Base-by-base conservation (phyloP, 2,113 vertebrate species). In the Platysternon megacephalum region DNA sequence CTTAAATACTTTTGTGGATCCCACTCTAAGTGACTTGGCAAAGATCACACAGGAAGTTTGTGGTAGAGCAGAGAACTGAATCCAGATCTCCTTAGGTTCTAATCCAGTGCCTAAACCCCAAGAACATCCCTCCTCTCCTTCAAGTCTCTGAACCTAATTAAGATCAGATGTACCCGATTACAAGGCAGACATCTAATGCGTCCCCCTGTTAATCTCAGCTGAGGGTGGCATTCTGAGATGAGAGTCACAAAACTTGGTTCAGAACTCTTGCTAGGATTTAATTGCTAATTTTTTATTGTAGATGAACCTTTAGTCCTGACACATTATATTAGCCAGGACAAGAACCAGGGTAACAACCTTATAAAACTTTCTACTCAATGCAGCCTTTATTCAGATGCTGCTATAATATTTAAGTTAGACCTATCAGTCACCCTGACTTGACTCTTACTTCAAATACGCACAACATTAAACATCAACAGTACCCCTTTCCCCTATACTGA, bases 241-340 rank as follows among this genome's bases (percentile, higher is more conserved):
- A 95, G 39, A 74, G 6, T 76, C 9, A 3, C 49, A 72, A 35
- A 65, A 65, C 24, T 79, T 86, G 42, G 48, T 44, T 82, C 90
- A 91, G 44, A 94, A n/a, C 28, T 35, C 91, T 91, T 93, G 19
- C 83, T 89, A 17, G 68, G 42, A 79, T 39, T 94, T 87, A 61
- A 84, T 48, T 86, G 35, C 51, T 89, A 89, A 26, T 24, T 1
- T 0, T 87, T 94, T 78, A 44, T 21, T 61, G 22, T 61, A 76
- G 94, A 89, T 90, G 89, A 35, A 65, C 12, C 32, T 16, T 65
- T 17, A 65, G 61, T 65, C 32, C 32, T 65, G 61, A 65, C 13
- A 65, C 12, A 35, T 35, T 65, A 35, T 65, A 65, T 65, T 65
- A 35, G 29, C 32, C 32, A 35, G 29, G 32, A 65, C 61, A 65